These are phyloP conservation scores for Gibbula magus DNA, from an alignment of 2,888 invertebrate genomes.

Conservation along the genomic window DNA sequence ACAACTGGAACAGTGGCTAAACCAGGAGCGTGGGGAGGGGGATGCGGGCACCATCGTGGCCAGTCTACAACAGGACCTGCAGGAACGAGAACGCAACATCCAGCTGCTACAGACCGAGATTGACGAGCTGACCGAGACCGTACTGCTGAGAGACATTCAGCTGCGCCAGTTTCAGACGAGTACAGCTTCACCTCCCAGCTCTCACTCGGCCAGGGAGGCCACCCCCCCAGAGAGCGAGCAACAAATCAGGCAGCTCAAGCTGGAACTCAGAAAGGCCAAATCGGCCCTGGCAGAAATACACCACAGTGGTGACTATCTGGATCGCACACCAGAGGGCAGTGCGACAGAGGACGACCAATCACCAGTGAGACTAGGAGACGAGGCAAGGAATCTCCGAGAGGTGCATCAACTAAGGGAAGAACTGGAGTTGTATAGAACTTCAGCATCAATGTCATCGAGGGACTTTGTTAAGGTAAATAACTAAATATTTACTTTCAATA, in stretches of 20 bases:
- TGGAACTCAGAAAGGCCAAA: constrained; percentile 59
- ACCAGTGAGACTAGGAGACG: constrained; percentile 1
- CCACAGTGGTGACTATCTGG: constrained; percentile 41
- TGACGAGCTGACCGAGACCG: constrained; percentile 26
- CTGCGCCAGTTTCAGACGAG: background rate
- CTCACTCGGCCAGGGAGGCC: constrained; percentile 27
- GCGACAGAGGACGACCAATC: constrained; percentile 26
- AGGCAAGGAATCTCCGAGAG: constrained; percentile 21
- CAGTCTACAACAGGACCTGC: constrained; percentile 20
- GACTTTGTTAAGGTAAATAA: constrained; percentile 39
- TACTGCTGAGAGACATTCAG: background rate
- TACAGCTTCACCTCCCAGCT: background rate
- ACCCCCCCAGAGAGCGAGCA: constrained; percentile 52
- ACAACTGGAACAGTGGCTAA: constrained; percentile 43
- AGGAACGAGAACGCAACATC: constrained; percentile 36
- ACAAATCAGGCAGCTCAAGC: constrained; percentile 56
- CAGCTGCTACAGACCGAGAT: constrained; percentile 39
- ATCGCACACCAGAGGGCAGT: constrained; percentile 23
- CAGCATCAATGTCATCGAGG: constrained; percentile 41
- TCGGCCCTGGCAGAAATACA: constrained; percentile 50
- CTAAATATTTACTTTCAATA: background rate
- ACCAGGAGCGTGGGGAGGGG: constrained; percentile 15
- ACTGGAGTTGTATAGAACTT: constrained; percentile 45
- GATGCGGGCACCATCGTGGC: constrained; percentile 14
- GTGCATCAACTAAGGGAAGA: constrained; percentile 39